Conservation (phyloP, 2,113 vertebrate genomes). For the Lepus europaeus region DNA sequence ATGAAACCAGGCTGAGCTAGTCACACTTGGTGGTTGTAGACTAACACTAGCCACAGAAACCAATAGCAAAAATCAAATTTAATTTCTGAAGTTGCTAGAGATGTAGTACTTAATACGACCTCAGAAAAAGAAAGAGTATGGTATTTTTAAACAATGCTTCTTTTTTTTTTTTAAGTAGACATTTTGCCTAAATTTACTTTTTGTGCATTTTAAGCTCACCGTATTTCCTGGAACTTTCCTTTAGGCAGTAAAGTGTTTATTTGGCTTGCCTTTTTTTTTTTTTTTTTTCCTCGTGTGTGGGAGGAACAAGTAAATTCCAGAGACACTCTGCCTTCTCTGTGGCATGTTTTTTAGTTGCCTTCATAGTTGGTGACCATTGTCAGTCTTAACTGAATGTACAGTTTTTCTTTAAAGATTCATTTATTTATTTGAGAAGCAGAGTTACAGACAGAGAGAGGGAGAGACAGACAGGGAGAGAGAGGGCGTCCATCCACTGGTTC, state of each 20-base stretch:
- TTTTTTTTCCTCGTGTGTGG: background rate
- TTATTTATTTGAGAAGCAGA: too few relatives aligned
- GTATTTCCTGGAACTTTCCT: constrained; percentile 20
- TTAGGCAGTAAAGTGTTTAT: background rate
- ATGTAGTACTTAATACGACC: constrained; percentile 12
- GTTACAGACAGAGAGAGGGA: too few relatives aligned
- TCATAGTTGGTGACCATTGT: background rate
- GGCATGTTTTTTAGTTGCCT: constrained; percentile 13
- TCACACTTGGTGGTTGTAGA: background rate
- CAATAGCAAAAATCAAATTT: background rate
- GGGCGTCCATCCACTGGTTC: too few relatives aligned
- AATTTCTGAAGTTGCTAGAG: background rate
- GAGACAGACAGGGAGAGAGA: too few relatives aligned
- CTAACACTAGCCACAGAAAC: background rate
- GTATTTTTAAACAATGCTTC: background rate
- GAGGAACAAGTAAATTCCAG: constrained; percentile 31
- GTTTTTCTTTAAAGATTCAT: background rate
- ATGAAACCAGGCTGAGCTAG: background rate
- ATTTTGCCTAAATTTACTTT: constrained; percentile 12
- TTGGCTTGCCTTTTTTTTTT: background rate
- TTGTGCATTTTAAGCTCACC: background rate
- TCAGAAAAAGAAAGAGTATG: background rate
- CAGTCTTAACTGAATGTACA: background rate
- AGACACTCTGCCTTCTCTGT: constrained; percentile 8
- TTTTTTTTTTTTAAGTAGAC: background rate